These are phyloP conservation scores for Heterodera filipjevi DNA, from an alignment of 2,888 invertebrate species.

Conservation along the genomic window DNA sequence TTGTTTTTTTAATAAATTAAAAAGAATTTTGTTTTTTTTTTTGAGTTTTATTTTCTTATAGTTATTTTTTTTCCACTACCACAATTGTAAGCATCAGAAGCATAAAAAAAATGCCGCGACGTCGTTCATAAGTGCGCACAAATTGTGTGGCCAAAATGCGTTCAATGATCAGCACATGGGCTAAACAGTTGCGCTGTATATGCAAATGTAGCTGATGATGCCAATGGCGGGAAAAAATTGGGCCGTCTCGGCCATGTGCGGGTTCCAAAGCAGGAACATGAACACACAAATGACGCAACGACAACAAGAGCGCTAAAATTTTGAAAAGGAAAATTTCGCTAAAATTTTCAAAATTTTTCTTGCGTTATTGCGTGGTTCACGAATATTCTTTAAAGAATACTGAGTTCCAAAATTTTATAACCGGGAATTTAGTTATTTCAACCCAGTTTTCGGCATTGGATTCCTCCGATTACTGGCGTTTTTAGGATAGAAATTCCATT, in stretches of 20 bases:
- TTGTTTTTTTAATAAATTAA: too few species aligned
- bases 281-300: background rate
- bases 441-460: too few species aligned
- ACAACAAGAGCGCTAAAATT: background rate
- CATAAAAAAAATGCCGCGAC: background rate
- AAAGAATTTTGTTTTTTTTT: too few species aligned
- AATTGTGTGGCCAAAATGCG: background rate
- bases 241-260: background rate
- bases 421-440: too few species aligned
- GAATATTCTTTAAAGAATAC: background rate
- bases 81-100: too few species aligned
- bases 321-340: background rate
- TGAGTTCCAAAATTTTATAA: too few species aligned
- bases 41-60: too few species aligned
- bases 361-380: too few species aligned
- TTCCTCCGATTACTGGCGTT: too few species aligned
- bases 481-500: too few species aligned
- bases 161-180: background rate
- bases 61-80: too few species aligned
- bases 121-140: background rate
- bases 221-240: background rate
- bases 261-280: background rate
- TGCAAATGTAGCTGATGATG: background rate
- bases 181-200: background rate
- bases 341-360: too few species aligned